Evolutionary conservation across 1,140 invertebrate species (phyloP), one percentile per base, ranked within the genome.

Genomic region (Habropoda laboriosa): DNA sequence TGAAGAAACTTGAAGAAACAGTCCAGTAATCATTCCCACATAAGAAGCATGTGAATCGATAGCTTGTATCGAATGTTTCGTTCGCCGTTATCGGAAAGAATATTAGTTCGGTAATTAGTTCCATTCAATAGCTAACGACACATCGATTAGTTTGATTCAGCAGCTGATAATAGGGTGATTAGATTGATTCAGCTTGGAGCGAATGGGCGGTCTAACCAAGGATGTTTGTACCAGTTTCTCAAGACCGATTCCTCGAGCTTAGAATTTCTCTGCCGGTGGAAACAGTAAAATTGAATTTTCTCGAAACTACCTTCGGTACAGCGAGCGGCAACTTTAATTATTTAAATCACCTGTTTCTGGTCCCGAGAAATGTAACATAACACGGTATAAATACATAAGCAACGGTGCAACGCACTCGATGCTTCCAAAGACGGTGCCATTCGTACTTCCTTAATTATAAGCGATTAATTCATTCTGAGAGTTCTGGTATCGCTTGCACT

Each of bases 271-370:
- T 12, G 24, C 18, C 21, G 18, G 30, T 7, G 21, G 32, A 32
- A 35, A 35, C 16, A 27, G 24, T 27, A 40, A 55, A 70, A 70
- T 53, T 55, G 35, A 70, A 27, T 70, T 70, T 55, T 21, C 67
- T 27, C 24, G 35, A 40, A 38, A 55, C 49, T 38, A 16, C 24
- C 32, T 12, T 70, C n/a, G 30, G 21, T 40, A 10, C 16, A 30
- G 35, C 16, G n/a, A 21, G 0, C 12, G 49, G 32, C 13, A 30
- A 38, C 7, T 70, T 55, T 40, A 70, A 55, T 70, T 30, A 51
- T 70, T 70, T 55, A 55, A 70, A 13, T 70, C 32, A 2, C 13
- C 24, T 24, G 47, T 70, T 53, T 18, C 67, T 40, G 32, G 32
- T 27, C 21, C 32, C 3, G 4, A 13, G 4, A 12, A 35, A 55